Base-by-base conservation (phyloP, 2,888 invertebrate genomes). In the Dexiosoma caninum region DNA sequence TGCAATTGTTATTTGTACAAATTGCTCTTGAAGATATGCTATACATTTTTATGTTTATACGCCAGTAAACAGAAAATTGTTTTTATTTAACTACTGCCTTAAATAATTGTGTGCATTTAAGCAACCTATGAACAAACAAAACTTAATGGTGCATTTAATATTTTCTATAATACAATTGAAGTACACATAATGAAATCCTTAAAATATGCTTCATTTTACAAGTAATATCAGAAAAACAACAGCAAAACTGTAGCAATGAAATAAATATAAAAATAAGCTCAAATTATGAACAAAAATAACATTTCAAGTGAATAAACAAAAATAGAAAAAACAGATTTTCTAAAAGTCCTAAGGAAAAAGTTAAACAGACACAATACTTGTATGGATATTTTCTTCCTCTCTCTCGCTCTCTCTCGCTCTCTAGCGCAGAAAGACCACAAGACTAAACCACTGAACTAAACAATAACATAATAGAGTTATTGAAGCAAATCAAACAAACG, bases 401-500 rank as follows among this genome's bases (percentile, higher is more conserved):
- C n/a, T n/a, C n/a, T n/a, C n/a, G n/a, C n/a, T n/a, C n/a, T n/a
- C n/a, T n/a, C n/a, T n/a, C n/a, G n/a, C n/a, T n/a, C n/a, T n/a
- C n/a, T n/a, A n/a, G n/a, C n/a, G 9, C 51, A n/a, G 40, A 53
- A 49, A 51, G 40, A 23, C 37, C 46, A 49, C 27, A 55, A 51
- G 40, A 62, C 35, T 40, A 12, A 72, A 62, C 51, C 14, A 30
- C 30, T 42, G 32, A 70, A 69, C 30, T 60, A 57, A 74, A 77
- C 30, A 74, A 78, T 49, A 81, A 64, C 51, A 78, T 71, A 74
- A 81, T 72, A 82, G 82, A 82, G 64, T 76, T 82, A 83, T 82
- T 82, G 82, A 82, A 82, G 80, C 82, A 82, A 80, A 82, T 83
- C 82, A 81, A 82, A 83, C 81, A 81, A 80, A 67, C 67, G 80